Conservation (phyloP, 2,113 vertebrate species). For the Circaetus cinerascens region DNA sequence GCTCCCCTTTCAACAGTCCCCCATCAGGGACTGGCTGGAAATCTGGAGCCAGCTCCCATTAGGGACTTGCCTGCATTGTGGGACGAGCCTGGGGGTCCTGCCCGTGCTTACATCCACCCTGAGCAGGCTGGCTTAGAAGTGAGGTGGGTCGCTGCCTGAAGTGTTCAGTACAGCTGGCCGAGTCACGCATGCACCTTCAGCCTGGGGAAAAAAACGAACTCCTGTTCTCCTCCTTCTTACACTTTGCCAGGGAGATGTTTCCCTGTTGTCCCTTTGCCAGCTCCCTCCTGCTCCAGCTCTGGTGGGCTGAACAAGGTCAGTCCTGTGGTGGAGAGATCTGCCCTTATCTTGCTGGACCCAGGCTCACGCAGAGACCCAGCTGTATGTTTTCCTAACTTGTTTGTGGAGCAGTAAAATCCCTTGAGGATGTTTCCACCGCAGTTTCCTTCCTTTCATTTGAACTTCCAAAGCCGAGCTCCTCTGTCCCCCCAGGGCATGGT, state of each 20-base stretch:
- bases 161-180: neutral
- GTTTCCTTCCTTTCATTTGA: neutral
- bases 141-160: neutral
- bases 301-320: neutral
- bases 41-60: neutral
- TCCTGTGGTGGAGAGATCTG: neutral
- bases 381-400: neutral
- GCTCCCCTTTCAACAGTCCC: neutral
- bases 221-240: neutral
- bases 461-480: neutral
- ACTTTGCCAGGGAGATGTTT: neutral
- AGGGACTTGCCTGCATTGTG: neutral
- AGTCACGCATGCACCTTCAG: accelerated
- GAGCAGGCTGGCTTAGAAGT: neutral
- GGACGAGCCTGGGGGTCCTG: neutral
- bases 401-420: neutral
- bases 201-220: neutral
- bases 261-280: neutral
- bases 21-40: neutral
- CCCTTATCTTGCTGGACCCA: neutral
- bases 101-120: too few species aligned
- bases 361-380: accelerated
- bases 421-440: neutral
- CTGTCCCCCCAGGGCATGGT: neutral
- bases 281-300: neutral